phyloP scores from a whole-genome alignment of 2,113 vertebrate species.

The Caranx melampygus region DNA sequence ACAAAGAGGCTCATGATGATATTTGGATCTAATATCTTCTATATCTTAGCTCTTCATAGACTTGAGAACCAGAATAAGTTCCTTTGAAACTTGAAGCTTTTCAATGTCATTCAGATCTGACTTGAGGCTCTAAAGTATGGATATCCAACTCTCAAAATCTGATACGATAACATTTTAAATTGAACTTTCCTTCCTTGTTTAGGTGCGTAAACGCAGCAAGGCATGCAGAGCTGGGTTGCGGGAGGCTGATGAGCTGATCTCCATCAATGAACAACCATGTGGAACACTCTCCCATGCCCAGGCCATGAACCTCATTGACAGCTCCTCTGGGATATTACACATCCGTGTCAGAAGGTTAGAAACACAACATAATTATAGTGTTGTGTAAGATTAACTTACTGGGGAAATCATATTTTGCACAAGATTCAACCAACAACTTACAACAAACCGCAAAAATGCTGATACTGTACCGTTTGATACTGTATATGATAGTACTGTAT shows the following conservation, averaged over 20 bases:
- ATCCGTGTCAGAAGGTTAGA: slow-evolving; percentile 92
- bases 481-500: not conserved
- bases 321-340: slow-evolving; percentile 85
- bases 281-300: slow-evolving; percentile 91
- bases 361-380: not conserved
- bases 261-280: slow-evolving; percentile 93
- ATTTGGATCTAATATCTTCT: not conserved
- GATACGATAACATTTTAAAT: not conserved
- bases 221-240: slow-evolving; percentile 93
- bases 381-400: not conserved
- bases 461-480: no score
- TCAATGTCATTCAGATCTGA: not conserved
- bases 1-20: not conserved
- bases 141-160: not conserved
- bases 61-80: not conserved
- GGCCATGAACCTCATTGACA: slow-evolving; percentile 96
- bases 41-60: slow-evolving; percentile 1
- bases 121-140: not conserved
- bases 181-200: slow-evolving; percentile 41
- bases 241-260: slow-evolving; percentile 92
- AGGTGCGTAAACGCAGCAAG: slow-evolving; percentile 98
- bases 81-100: not conserved
- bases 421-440: not conserved
- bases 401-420: no score
- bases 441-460: not conserved